These are phyloP conservation scores for Cisticola juncidis DNA, from an alignment of 2,113 vertebrate species.

Conservation along the genomic window DNA sequence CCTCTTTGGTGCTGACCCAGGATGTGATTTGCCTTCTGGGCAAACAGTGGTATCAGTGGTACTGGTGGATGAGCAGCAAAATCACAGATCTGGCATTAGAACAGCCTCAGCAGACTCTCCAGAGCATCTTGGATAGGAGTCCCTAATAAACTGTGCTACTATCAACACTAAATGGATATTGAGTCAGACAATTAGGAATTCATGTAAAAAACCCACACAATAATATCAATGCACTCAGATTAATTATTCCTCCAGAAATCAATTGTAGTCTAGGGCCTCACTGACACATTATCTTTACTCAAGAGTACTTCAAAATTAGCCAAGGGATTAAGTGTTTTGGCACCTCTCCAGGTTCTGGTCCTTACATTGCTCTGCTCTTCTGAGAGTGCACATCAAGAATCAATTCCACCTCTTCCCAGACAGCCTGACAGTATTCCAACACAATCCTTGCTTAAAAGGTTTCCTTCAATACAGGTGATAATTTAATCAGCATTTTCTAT, in stretches of 20 bases:
- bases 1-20: neutral
- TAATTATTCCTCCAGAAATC: constrained; percentile 28
- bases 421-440: neutral
- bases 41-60: neutral
- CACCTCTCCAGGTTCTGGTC: neutral
- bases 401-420: neutral
- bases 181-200: neutral
- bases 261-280: neutral
- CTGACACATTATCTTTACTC: neutral
- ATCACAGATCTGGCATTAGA: neutral
- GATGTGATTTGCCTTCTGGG: neutral
- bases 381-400: neutral
- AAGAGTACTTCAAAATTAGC: neutral
- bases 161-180: neutral
- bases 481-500: neutral
- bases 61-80: neutral
- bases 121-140: neutral
- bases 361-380: neutral
- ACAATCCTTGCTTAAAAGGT: neutral
- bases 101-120: neutral
- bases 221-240: constrained; percentile 13
- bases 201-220: neutral
- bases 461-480: neutral
- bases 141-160: neutral
- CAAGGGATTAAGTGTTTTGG: neutral